These are phyloP conservation scores for Steinernema carpocapsae DNA, from an alignment of 2,888 invertebrate genomes.

Conservation along the genomic window DNA sequence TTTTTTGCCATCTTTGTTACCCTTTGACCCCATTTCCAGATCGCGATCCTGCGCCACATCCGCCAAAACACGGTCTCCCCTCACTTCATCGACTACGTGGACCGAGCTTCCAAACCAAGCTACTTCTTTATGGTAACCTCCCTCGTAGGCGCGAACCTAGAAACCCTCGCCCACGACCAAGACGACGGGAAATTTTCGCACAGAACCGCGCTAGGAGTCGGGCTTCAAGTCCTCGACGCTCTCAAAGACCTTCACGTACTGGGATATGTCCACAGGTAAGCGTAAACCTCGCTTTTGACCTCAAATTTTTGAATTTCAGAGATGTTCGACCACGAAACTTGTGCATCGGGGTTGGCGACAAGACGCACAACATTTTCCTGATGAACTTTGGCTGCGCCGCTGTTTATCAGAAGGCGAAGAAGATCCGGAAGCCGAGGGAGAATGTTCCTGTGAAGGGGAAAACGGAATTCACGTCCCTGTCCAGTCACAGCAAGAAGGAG, in stretches of 20 bases:
- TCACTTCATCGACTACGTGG: slow-evolving; percentile 30
- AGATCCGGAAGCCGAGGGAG: slow-evolving; percentile 25
- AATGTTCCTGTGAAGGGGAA: slow-evolving; percentile 6
- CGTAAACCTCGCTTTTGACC: neutral
- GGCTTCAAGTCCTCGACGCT: neutral
- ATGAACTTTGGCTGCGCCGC: slow-evolving; percentile 30
- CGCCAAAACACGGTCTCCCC: slow-evolving; percentile 33
- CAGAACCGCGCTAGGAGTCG: slow-evolving; percentile 6
- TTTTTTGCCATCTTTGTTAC: neutral
- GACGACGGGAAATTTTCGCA: neutral
- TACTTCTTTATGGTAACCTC: slow-evolving; percentile 35
- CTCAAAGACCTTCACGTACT: slow-evolving; percentile 25
- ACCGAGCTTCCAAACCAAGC: slow-evolving; percentile 22
- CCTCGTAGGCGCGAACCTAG: slow-evolving; percentile 7
- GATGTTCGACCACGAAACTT: slow-evolving; percentile 33
- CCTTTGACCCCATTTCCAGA: neutral
- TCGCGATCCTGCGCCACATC: slow-evolving; percentile 29
- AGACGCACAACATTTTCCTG: slow-evolving; percentile 14
- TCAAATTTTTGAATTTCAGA: neutral
- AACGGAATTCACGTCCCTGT: slow-evolving; percentile 22
- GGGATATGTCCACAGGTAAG: slow-evolving; percentile 31
- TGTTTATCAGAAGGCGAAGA: slow-evolving; percentile 27
- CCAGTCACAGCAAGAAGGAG: slow-evolving; percentile 29
- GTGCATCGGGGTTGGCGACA: slow-evolving; percentile 24
- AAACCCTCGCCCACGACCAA: neutral